Base-by-base conservation (phyloP, 2,888 invertebrate genomes). In the Liodrosophila aerea region DNA sequence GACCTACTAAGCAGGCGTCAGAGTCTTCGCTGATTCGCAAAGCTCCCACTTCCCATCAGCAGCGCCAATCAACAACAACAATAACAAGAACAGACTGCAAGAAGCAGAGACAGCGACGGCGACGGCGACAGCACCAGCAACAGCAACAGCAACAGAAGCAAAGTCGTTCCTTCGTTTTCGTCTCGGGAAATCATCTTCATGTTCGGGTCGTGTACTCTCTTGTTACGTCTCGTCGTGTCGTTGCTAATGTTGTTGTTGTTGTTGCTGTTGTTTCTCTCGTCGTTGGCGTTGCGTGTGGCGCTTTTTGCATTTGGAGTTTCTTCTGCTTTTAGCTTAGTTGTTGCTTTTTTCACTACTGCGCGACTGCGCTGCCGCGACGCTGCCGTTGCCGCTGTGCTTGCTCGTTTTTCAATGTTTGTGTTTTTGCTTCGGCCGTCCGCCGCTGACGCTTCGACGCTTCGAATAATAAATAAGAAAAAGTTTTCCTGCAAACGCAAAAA, bases 401-500 rank as follows among this genome's bases (percentile, higher is more conserved):
- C 54, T 83, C 70, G 74, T 80, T 81, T 80, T 77, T 77, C 80
- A 77, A 67, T 70, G 84, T 70, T 83, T 80, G 66, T 64, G 58
- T 69, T 74, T 76, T 68, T 50, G 56, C 57, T 66, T 66, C 57
- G 64, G 57, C 63, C 62, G 63, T 57, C 58, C 49, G 66, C 62
- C 56, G 64, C 61, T 65, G 56, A 45, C 65, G 64, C 70, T 70
- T 72, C 87, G 56, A 45, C 65, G 64, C 70, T 70, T 72, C 87
- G 85, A 87, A 88, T 87, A 88, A 87, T 87, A 88, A 85, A 88
- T 87, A 88, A 87, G 87, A 87, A 88, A 88, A 87, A 85, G 84
- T 87, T 85, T 87, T 88, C 78, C 85, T 78, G 80, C 73, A 78
- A 70, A 68, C 63, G 57, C 49, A 66, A 71, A 76, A 76, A 62